phyloP scores from a whole-genome alignment of 2,113 vertebrate genomes.

The Vanacampus margaritifer region DNA sequence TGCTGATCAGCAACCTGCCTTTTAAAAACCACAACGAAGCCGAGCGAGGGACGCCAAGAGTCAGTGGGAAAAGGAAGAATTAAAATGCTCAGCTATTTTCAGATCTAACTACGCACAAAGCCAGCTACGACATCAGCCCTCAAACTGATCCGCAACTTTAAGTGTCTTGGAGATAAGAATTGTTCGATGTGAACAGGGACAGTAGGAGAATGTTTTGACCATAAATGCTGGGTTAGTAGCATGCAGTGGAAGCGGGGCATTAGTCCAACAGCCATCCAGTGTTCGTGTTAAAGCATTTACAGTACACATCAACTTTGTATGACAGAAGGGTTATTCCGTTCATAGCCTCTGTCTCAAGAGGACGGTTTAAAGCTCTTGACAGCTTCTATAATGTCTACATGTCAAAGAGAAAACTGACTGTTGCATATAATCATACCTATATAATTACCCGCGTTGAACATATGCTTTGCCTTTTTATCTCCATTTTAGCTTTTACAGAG shows the following conservation, averaged over 20 bases:
- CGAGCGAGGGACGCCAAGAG: conserved; percentile 37
- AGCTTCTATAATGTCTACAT: conserved; percentile 20
- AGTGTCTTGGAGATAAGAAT: conserved; percentile 40
- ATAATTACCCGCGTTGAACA: conserved; percentile 60
- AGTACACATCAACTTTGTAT: conserved; percentile 16
- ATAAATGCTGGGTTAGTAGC: neutral
- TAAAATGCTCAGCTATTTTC: conserved; percentile 52
- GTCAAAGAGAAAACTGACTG: conserved; percentile 53
- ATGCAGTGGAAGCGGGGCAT: neutral
- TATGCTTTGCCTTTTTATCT: conserved; percentile 46
- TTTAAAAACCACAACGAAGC: conserved; percentile 37
- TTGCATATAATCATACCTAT: conserved; percentile 43
- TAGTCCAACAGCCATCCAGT: neutral
- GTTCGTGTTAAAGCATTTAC: conserved; percentile 8
- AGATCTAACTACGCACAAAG: conserved; percentile 55
- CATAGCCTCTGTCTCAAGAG: conserved; percentile 31
- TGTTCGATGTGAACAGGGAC: conserved; percentile 14
- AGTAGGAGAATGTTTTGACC: neutral
- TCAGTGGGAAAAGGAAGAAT: conserved; percentile 22
- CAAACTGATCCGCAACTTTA: conserved; percentile 44
- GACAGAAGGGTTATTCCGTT: conserved; percentile 2
- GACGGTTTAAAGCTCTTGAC: conserved; percentile 14
- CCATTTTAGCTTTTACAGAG: conserved; percentile 29
- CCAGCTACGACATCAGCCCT: conserved; percentile 41
- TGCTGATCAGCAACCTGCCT: conserved; percentile 58